Conservation (phyloP, 2,797 vertebrate species). For the Mormyrus proboscirostris region DNA sequence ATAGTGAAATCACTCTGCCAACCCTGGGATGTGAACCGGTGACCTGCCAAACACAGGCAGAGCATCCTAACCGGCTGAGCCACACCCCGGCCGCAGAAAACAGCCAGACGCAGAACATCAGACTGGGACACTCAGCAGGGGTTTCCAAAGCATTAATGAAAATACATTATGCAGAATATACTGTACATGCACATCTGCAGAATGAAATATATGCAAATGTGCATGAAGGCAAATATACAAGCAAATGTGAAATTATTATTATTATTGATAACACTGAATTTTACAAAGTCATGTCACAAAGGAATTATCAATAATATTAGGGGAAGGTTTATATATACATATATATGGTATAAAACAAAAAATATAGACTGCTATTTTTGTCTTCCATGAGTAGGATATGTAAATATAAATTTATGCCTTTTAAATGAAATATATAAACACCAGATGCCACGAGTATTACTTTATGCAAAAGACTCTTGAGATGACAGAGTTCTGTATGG, state of each 20-base stretch:
- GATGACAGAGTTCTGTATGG: background rate
- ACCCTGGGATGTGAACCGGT: background rate
- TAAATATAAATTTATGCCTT: constrained; percentile 26
- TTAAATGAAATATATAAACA: constrained; percentile 7
- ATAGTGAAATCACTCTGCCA: background rate
- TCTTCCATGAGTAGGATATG: constrained; percentile 33
- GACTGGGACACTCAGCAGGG: background rate
- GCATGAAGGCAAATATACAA: background rate
- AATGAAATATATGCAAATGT: background rate
- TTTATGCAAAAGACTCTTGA: background rate
- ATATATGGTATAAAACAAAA: constrained; percentile 24
- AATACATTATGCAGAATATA: background rate
- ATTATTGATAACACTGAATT: background rate
- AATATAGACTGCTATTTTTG: constrained; percentile 38
- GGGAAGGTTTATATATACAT: background rate
- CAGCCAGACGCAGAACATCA: background rate
- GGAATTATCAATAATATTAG: background rate
- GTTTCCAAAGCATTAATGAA: background rate
- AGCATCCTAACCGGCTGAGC: background rate
- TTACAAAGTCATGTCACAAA: background rate
- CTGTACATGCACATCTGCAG: background rate
- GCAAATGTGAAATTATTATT: background rate
- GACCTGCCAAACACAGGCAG: background rate
- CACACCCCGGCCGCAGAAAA: background rate
- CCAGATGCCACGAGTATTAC: constrained; percentile 24